These are phyloP conservation scores for Gastracanthus pulcherrimus DNA, from an alignment of 2,888 invertebrate species.

Conservation along the genomic window DNA sequence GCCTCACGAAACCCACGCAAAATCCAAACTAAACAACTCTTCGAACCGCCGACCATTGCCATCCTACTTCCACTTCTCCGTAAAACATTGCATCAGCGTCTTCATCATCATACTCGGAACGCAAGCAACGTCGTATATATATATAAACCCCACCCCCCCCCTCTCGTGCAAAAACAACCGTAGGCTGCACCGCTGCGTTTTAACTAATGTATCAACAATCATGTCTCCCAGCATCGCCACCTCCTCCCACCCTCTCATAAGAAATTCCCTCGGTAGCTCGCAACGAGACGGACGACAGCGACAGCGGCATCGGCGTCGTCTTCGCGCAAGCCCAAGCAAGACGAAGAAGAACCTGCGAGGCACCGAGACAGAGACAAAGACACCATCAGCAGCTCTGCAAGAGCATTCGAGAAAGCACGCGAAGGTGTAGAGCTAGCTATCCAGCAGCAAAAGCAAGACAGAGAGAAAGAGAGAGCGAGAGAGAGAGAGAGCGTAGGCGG, in stretches of 20 bases:
- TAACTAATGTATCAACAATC: constrained; percentile 40
- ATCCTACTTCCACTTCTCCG: too few relatives aligned
- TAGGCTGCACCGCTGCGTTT: neutral
- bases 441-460: constrained; percentile 25
- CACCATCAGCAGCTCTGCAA: too few relatives aligned
- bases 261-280: constrained; percentile 20
- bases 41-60: too few relatives aligned
- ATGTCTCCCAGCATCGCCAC: constrained; percentile 4
- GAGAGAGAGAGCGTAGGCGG: constrained; percentile 48
- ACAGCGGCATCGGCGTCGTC: neutral
- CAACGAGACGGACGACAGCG: too few relatives aligned
- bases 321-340: neutral
- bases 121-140: too few relatives aligned
- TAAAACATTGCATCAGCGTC: too few relatives aligned
- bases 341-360: neutral
- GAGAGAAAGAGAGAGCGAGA: constrained; percentile 30
- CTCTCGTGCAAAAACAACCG: constrained; percentile 6
- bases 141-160: too few relatives aligned
- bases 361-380: neutral
- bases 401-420: neutral
- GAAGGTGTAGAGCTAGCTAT: neutral
- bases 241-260: neutral
- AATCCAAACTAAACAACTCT: too few relatives aligned
- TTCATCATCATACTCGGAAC: neutral
- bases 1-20: too few relatives aligned